Evolutionary conservation across 2,888 invertebrate species (phyloP).

Genomic region (Germaria angustata): DNA sequence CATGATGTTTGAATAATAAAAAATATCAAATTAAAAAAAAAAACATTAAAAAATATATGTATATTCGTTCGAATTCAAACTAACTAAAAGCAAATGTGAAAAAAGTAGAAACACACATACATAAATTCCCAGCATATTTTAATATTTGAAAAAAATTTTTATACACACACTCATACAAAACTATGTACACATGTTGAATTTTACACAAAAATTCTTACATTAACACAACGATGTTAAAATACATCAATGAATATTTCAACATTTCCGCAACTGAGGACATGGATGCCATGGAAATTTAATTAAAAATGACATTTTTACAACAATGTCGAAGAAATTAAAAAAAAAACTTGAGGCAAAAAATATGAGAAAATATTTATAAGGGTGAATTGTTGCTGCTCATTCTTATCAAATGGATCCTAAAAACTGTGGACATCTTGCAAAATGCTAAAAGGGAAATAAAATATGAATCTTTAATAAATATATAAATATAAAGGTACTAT

Average conservation of each 20-base stretch:
- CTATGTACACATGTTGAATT: slow-evolving; percentile 5
- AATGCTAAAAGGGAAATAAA: too few relatives aligned
- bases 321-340: slow-evolving; percentile 49
- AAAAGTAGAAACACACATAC: not conserved
- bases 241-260: slow-evolving; percentile 71
- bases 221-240: slow-evolving; percentile 61
- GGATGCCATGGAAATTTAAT: slow-evolving; percentile 75
- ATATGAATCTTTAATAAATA: too few relatives aligned
- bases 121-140: slow-evolving; percentile 57
- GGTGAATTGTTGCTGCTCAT: not conserved
- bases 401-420: not conserved
- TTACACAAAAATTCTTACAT: slow-evolving; percentile 5
- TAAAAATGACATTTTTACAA: slow-evolving; percentile 73
- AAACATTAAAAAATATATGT: too few relatives aligned
- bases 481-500: too few relatives aligned
- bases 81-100: not conserved
- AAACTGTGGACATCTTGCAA: too few relatives aligned
- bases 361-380: not conserved
- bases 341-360: slow-evolving; percentile 4
- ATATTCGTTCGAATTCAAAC: too few relatives aligned
- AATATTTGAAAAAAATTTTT: slow-evolving; percentile 61
- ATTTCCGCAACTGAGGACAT: slow-evolving; percentile 73
- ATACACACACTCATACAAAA: not conserved
- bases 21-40: too few relatives aligned
- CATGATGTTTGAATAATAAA: not conserved